Evolutionary conservation across 2,888 invertebrate genomes (phyloP).

Genomic region (Sphaeridia pumilis): DNA sequence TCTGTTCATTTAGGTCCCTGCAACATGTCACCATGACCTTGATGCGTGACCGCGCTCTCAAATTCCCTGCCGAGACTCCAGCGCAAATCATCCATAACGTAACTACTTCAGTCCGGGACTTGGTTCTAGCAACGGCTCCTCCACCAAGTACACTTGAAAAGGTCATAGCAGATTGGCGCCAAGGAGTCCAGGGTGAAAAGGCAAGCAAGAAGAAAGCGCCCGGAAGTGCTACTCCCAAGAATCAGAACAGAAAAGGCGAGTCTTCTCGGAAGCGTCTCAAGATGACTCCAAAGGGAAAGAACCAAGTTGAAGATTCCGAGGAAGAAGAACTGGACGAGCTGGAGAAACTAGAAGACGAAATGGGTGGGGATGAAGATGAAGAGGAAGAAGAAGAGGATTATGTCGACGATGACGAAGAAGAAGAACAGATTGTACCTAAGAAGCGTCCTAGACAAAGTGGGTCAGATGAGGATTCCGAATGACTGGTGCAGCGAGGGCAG

Average conservation of each 20-base stretch:
- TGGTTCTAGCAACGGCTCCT: slow-evolving; percentile 4
- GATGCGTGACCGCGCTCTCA: slow-evolving; percentile 2
- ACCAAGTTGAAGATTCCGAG: no score
- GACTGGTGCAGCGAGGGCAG: no score
- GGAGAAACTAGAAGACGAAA: no score
- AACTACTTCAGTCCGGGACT: not conserved
- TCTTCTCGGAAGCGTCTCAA: slow-evolving; percentile 1
- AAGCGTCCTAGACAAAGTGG: no score
- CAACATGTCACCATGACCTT: slow-evolving; percentile 3
- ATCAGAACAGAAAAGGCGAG: not conserved
- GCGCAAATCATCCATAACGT: not conserved
- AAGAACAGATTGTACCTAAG: not conserved
- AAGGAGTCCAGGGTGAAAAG: not conserved
- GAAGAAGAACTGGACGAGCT: not conserved
- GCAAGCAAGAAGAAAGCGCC: not conserved
- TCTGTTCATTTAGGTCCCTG: not conserved
- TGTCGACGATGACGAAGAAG: not conserved
- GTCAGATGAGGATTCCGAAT: no score
- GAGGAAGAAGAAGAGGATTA: not conserved
- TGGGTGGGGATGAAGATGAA: no score
- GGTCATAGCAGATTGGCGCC: not conserved
- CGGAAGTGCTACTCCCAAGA: not conserved
- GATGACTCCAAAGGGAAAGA: no score
- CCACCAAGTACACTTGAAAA: not conserved
- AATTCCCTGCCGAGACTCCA: not conserved